Evolutionary conservation across 2,888 invertebrate genomes (phyloP), one percentile per base, ranked within the genome.

Genomic region (Gibbula magus): DNA sequence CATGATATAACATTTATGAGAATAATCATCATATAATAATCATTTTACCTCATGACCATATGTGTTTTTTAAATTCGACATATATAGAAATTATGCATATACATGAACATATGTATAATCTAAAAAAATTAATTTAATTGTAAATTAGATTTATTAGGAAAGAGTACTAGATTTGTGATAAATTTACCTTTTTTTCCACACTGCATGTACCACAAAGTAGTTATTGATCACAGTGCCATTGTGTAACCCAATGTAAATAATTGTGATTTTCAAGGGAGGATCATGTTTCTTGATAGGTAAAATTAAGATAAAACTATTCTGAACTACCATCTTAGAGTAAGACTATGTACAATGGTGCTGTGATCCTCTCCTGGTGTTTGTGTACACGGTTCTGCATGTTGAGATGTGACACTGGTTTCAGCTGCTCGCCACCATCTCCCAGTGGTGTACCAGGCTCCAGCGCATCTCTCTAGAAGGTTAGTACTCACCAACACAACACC

Each of bases 391-490:
- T 10, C 56, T 25, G 22, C 22, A 25, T 25, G 56, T 25, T 56
- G 56, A 25, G 56, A 25, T 75, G 45, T 67, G 45, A 81, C 61
- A 67, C 61, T 77, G 70, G 16, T 86, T 87, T 51, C 84, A 88
- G 89, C 88, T 86, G 78, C 79, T 91, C 8, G 45, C 77, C 22
- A 88, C 86, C 8, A 82, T 90, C 18, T 85, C 91, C 3, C 83
- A 83, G 75, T 88, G 90, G 84, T 89, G 89, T 53, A 85, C 85
- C 4, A 83, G 87, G 56, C 80, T 88, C 7, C 79, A 86, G 35
- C 84, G 83, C 10, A 77, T 89, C 0, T 86, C 86, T 20, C 79
- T 90, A 20, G 86, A 88, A 85, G 89, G 90, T 90, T 82, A 77
- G 85, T 73, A 18, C 32, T 66, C 35, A 56, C 35, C 35, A 51